These are phyloP conservation scores for Phodopus roborovskii DNA, from an alignment of 2,113 vertebrate genomes.

Conservation along the genomic window DNA sequence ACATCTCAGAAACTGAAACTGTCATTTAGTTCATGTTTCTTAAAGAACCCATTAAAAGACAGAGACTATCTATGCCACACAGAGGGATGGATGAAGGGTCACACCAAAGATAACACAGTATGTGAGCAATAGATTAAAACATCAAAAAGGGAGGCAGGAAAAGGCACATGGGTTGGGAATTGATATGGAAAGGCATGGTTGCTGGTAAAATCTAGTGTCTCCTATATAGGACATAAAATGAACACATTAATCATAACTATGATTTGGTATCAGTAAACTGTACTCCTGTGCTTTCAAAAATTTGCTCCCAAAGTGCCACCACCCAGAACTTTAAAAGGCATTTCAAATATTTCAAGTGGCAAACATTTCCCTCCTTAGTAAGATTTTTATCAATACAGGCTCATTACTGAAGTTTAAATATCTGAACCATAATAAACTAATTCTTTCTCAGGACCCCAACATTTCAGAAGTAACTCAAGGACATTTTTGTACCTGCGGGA, in stretches of 20 bases:
- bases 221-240: neutral
- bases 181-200: neutral
- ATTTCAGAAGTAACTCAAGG: neutral
- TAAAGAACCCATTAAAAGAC: neutral
- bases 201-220: neutral
- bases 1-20: slow-evolving; percentile 23
- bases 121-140: neutral
- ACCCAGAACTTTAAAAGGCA: neutral
- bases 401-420: neutral
- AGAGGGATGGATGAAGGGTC: neutral
- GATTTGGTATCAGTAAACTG: neutral
- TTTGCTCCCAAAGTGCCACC: neutral
- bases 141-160: neutral
- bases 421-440: neutral
- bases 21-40: neutral
- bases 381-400: neutral
- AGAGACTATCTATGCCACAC: neutral
- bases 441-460: neutral
- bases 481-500: neutral
- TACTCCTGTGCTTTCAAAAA: neutral
- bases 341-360: neutral
- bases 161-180: neutral
- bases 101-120: neutral
- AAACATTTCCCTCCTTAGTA: neutral
- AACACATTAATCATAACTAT: neutral